Evolutionary conservation across 2,797 vertebrate species (phyloP), one percentile per base, ranked within the genome.

Genomic region (Merluccius polli): DNA sequence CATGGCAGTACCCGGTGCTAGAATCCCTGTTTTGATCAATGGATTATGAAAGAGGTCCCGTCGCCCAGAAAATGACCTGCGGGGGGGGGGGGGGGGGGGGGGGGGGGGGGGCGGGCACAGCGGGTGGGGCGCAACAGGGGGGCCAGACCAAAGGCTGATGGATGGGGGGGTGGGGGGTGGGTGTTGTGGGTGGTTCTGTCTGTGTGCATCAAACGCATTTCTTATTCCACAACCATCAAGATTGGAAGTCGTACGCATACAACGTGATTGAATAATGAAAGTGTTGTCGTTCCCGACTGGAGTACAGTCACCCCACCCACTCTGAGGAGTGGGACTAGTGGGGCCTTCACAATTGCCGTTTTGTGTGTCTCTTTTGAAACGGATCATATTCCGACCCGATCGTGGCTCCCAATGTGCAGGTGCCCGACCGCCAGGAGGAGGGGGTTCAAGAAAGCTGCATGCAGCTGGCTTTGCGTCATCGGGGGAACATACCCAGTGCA

Each of bases 401-500:
- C 36, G 1, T 38, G 10, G 36, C 36, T 38, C 10, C 36, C 1
- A 8, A 38, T 12, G 36, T 38, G 71, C 11, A 36, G 33, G 32
- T 7, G 12, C 1, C 38, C 38, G 38, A 12, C 38, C 38, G 38
- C 16, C 38, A 12, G 13, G 78, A 78, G 7, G 36, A 65, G 70
- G 38, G 80, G 75, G 75, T 87, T 84, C 79, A 88, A 88, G 38
- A 87, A 21, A 75, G 84, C 78, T 83, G 77, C 89, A 88, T 83
- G 77, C 89, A 88, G 84, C 86, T 86, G 85, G 81, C 85, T 82
- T 79, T 71, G 83, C 76, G 77, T 83, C 81, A 84, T 84, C 82
- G 80, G 87, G 80, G 87, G 80, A 85, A 83, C 85, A 80, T 79
- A 77, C 73, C 76, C 84, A 74, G 79, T 79, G 75, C 82, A 80